Evolutionary conservation across 2,888 invertebrate species (phyloP), one percentile per base, ranked within the genome.

Genomic region (Ophioninae sp.): DNA sequence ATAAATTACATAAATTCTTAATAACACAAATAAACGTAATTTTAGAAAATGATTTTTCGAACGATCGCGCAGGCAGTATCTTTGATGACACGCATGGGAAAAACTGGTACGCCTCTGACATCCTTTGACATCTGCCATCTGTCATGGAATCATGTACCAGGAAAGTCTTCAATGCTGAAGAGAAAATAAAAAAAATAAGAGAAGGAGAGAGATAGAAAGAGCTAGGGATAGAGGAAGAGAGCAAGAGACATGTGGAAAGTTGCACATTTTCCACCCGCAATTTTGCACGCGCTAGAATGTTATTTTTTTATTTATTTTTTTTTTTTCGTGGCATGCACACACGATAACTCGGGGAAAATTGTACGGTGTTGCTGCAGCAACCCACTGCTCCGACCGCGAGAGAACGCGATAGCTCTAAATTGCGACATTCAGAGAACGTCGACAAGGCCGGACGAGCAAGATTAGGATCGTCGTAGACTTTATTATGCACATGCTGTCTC

Each of bases 401-500:
- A 81, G 59, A 72, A 74, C 79, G 83, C 85, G 83, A 81, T 84
- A 73, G 85, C 82, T 86, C 74, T 89, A 88, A 88, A 90, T 91
- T 90, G 88, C 90, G 86, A 89, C 89, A 90, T 90, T 90, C 87
- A 89, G 86, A 88, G 88, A 86, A 87, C 84, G 87, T 88, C 86
- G 89, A 88, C 90, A 91, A 91, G 90, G 90, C 91, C 91, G 90
- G 90, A 91, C 89, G 89, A 91, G 89, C 87, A 83, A 88, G 87
- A 91, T 91, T 91, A 91, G 88, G 86, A 90, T 89, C 89, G 86
- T 90, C 89, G 89, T 78, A 56, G 74, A 77, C 79, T 82, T 86
- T 83, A 85, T 83, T 83, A 83, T 83, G 81, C 85, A 81, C 81
- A 79, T 75, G 80, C 81, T 86, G 82, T 83, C 80, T 80, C 70